Conservation (phyloP, 1,140 invertebrate genomes). For the honey bee (Apis mellifera) region Amel_HAv3.1 CM009931.2:217501-218000, state of each 20-base stretch:
- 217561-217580: constrained; percentile 42
- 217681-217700: constrained; percentile 26
- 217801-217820: neutral
- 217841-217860: neutral
- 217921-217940: neutral
- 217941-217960: no score
- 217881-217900: neutral
- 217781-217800: constrained; percentile 34
- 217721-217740: constrained; percentile 25
- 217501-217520: constrained; percentile 49
- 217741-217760: constrained; percentile 52
- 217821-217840: neutral
- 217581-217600: neutral
- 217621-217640: constrained; percentile 29
- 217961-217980: no score
- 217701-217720: constrained; percentile 28
- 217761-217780: constrained; percentile 57
- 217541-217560: constrained; percentile 58
- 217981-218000: no score
- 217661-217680: constrained; percentile 58
- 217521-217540: constrained; percentile 60
- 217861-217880: constrained; percentile 15
- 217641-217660: constrained; percentile 54
- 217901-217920: neutral
- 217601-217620: neutral